A percentile compares a stretch with the other conserved stretches of the same genome.
Conservation (phyloP, 23 tunicate species). For the Halocynthia roretzi region DNA sequence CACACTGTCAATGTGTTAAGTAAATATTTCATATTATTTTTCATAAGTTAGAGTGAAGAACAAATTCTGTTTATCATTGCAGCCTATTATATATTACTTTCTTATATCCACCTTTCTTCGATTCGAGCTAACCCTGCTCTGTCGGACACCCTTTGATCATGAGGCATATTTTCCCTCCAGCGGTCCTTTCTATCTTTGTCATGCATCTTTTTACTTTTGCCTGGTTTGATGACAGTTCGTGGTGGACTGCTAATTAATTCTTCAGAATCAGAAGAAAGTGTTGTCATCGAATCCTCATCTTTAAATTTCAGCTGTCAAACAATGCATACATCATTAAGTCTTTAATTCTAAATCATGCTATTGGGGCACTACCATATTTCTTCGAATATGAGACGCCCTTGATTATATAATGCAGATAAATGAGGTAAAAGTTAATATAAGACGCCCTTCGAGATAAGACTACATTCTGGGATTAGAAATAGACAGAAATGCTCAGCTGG, state of each 20-base stretch:
- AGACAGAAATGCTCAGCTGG: too few species aligned
- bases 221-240: conserved; percentile 8
- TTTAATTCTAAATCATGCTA: too few species aligned
- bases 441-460: too few species aligned
- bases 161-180: conserved; percentile 74
- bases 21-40: too few species aligned
- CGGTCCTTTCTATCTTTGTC: conserved; percentile 15
- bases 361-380: too few species aligned
- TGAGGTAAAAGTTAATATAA: too few species aligned
- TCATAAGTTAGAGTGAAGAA: too few species aligned
- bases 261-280: conserved; percentile 55
- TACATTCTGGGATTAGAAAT: too few species aligned
- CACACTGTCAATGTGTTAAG: too few species aligned
- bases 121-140: conserved; percentile 43
- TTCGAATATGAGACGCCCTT: too few species aligned
- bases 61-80: too few species aligned
- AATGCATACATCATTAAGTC: background rate
- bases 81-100: background rate
- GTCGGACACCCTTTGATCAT: conserved; percentile 46
- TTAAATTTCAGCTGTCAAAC: conserved; percentile 8
- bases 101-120: conserved; percentile 52
- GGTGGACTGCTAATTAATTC: conserved; percentile 53
- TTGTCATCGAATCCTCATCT: conserved; percentile 47
- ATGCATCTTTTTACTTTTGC: conserved; percentile 11
- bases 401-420: too few species aligned